Base-by-base conservation (phyloP, 2,888 invertebrate genomes). In the Boloria euphrosyne region DNA sequence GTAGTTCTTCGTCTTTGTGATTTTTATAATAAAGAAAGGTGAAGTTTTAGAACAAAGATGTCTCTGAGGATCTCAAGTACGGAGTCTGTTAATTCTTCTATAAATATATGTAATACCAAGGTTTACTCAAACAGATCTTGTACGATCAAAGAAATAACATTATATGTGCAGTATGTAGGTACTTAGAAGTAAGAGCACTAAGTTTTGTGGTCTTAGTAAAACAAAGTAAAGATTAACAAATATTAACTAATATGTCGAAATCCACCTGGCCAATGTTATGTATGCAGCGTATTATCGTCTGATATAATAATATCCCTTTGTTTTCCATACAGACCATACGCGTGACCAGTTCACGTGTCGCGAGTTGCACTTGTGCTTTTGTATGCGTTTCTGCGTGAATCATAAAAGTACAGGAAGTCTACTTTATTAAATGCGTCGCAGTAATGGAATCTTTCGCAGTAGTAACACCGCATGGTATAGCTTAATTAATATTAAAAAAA, bases 291-390 rank as follows among this genome's bases (percentile, higher is more conserved):
- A 60, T 52, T 66, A 68, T 52, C 61, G 58, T 69, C 61, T 61
- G 60, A 62, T 70, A 66, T 70, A 68, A 65, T 73, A 69, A 70
- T 72, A 70, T 65, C 44, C 51, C 64, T 74, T 71, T 74, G 73
- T 71, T 69, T 58, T 64, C 62, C 52, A 49, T n/a, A n/a, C n/a
- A n/a, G n/a, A n/a, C n/a, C n/a, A n/a, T 49, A 62, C 73, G 71
- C 68, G 68, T 67, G 61, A 53, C 52, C 17, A 49, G 55, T 54
- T 62, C 70, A 71, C 73, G 69, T 71, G 72, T 52, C 62, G 22
- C 18, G 44, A 18, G 31, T 49, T 58, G 65, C 65, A 61, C 60
- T 60, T 60, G 60, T 22, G 60, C 55, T 63, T 31, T 67, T 57
- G 60, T 38, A 38, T 57, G 43, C 38, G 31, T 53, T 58, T 51